These are phyloP conservation scores for Ceratoteleas bidentatus DNA, from an alignment of 1,140 invertebrate genomes.

Conservation along the genomic window DNA sequence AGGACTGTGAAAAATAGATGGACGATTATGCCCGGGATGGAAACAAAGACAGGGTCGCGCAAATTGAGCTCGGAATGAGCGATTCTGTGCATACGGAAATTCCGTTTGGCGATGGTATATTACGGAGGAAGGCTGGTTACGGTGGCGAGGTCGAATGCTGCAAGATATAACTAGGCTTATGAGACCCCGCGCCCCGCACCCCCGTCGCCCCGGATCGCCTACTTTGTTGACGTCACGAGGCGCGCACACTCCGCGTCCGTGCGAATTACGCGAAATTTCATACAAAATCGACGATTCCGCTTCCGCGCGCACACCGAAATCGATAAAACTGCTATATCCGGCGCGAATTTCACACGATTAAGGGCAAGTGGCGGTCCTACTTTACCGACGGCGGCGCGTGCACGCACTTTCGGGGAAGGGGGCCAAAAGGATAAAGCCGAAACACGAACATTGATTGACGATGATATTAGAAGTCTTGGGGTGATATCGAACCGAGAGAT, in stretches of 20 bases:
- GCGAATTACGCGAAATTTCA: slow-evolving; percentile 38
- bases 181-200: slow-evolving; percentile 1
- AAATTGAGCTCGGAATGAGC: slow-evolving; percentile 18
- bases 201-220: background rate
- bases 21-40: slow-evolving; percentile 4
- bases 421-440: background rate
- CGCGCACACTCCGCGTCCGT: slow-evolving; percentile 16
- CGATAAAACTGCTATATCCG: slow-evolving; percentile 10
- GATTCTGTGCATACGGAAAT: slow-evolving; percentile 34
- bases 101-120: slow-evolving; percentile 42
- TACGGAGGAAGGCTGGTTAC: slow-evolving; percentile 32
- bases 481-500: no score
- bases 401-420: no score
- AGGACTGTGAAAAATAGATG: slow-evolving; percentile 1
- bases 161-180: slow-evolving; percentile 46
- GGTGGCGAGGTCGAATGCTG: slow-evolving; percentile 44
- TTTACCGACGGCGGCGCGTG: no score
- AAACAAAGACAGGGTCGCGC: slow-evolving; percentile 15
- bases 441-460: background rate
- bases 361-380: background rate
- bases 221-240: slow-evolving; percentile 42
- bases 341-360: slow-evolving; percentile 6
- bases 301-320: slow-evolving; percentile 10
- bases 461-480: no score
- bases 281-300: slow-evolving; percentile 23